A percentile compares a stretch with the other conserved stretches of the same genome.
Conservation (phyloP, 2,113 vertebrate species). For the Cheilinus undulatus region DNA sequence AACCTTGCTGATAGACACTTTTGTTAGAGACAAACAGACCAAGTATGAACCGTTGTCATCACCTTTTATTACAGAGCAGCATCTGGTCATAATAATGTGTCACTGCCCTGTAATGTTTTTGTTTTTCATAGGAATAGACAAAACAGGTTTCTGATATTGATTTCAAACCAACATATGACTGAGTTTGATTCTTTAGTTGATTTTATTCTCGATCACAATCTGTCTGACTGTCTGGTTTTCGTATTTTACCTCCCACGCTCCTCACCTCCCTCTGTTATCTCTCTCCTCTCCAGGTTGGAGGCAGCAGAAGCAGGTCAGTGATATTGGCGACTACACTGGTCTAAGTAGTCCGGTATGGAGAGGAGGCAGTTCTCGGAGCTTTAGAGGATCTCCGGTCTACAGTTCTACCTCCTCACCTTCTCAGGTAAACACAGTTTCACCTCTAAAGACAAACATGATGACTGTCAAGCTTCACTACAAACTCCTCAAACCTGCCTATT, state of each 20-base stretch:
- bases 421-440: constrained; percentile 55
- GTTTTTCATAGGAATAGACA: constrained; percentile 16
- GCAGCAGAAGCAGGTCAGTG: constrained; percentile 83
- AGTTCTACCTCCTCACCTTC: constrained; percentile 58
- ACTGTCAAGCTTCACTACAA: no score
- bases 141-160: constrained; percentile 2
- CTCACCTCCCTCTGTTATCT: not conserved
- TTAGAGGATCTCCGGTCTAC: constrained; percentile 43
- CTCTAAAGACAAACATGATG: not conserved
- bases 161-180: not conserved
- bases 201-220: constrained; percentile 36
- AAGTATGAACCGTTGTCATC: constrained; percentile 29
- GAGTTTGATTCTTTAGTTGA: constrained; percentile 12
- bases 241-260: not conserved
- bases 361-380: constrained; percentile 67
- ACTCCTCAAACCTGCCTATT: no score
- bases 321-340: constrained; percentile 66
- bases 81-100: constrained; percentile 30
- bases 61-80: constrained; percentile 11
- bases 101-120: not conserved
- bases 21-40: constrained; percentile 35
- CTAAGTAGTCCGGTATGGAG: constrained; percentile 69
- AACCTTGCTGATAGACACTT: constrained; percentile 32
- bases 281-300: constrained; percentile 63
- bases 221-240: constrained; percentile 40